phyloP scores from a whole-genome alignment of 2,888 invertebrate species.

The Gibbula magus region DNA sequence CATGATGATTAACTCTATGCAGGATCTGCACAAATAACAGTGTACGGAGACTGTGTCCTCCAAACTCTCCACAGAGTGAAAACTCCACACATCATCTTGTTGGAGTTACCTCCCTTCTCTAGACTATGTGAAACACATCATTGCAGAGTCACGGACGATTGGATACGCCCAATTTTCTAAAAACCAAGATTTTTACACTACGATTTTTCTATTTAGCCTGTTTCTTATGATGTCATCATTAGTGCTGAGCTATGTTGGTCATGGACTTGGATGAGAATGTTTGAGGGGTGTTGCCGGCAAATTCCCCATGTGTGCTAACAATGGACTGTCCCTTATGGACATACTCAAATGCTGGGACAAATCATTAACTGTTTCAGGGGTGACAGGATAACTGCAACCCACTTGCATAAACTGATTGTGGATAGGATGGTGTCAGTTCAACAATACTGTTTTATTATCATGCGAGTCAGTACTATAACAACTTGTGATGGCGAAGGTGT shows the following conservation, averaged over 20 bases:
- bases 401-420: too few species aligned
- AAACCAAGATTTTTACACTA: background rate
- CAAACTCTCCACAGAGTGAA: background rate
- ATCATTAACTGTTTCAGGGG: too few species aligned
- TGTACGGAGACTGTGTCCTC: background rate
- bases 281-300: too few species aligned
- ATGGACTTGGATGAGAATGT: too few species aligned
- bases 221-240: background rate
- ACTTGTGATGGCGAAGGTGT: too few species aligned
- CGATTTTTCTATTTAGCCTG: background rate
- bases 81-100: background rate
- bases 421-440: too few species aligned
- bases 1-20: constrained; percentile 31
- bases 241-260: background rate
- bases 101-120: background rate
- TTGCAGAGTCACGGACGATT: background rate
- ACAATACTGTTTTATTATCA: too few species aligned
- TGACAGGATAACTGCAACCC: too few species aligned
- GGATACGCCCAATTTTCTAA: background rate
- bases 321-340: too few species aligned
- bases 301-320: too few species aligned
- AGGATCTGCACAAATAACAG: background rate
- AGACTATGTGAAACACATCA: background rate
- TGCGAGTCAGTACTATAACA: too few species aligned
- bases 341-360: too few species aligned